These are phyloP conservation scores for Aphyosemion australe DNA, from an alignment of 2,113 vertebrate genomes.

Conservation along the genomic window DNA sequence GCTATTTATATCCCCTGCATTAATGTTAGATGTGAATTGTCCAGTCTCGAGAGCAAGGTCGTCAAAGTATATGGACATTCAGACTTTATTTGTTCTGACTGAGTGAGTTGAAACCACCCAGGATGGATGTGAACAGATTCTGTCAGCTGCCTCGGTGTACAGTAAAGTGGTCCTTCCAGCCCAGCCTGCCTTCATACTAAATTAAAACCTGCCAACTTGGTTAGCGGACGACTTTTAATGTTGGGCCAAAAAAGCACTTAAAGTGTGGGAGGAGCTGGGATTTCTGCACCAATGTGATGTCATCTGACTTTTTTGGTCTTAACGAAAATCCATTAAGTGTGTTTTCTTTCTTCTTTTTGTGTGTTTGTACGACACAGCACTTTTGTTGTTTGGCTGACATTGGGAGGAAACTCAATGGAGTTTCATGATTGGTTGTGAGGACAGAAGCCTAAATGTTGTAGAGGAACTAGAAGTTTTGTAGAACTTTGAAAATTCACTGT, in stretches of 20 bases:
- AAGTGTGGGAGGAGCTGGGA: constrained; percentile 46
- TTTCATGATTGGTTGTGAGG: constrained; percentile 53
- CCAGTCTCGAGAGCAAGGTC: constrained; percentile 8
- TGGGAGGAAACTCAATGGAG: constrained; percentile 43
- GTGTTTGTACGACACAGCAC: constrained; percentile 54
- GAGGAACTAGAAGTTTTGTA: constrained; percentile 11
- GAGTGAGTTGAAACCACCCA: constrained; percentile 44
- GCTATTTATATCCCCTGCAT: constrained; percentile 21
- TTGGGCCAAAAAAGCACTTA: constrained; percentile 66
- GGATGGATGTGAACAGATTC: constrained; percentile 38
- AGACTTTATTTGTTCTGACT: constrained; percentile 68
- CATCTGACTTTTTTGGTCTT: constrained; percentile 33
- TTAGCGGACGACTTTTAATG: constrained; percentile 40
- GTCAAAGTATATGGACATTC: constrained; percentile 40
- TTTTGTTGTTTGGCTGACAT: constrained; percentile 64
- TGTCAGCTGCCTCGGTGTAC: constrained; percentile 53
- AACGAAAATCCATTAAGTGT: constrained; percentile 65
- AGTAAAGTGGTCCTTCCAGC: constrained; percentile 62
- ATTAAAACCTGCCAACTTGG: constrained; percentile 68
- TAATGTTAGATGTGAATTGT: constrained; percentile 25
- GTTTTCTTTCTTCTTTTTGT: constrained; percentile 29
- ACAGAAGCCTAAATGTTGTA: constrained; percentile 35
- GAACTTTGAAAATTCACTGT: constrained; percentile 7
- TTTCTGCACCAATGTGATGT: constrained; percentile 36
- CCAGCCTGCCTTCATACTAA: constrained; percentile 44